Conservation (phyloP, 2,797 vertebrate species). For the Acrossocheilus wenchowensis region DNA sequence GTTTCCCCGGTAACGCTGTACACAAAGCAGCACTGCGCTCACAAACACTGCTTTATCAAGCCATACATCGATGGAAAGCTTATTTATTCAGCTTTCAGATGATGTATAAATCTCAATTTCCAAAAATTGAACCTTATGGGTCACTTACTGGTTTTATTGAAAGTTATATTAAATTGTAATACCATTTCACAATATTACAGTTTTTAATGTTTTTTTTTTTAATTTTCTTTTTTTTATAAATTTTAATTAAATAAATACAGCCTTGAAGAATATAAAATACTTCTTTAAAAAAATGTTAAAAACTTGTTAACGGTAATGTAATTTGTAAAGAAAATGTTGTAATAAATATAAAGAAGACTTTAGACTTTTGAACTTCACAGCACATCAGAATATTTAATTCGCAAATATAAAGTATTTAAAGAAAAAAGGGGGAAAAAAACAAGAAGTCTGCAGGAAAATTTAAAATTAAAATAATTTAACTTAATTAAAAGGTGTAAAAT, state of each 20-base stretch:
- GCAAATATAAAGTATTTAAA: neutral
- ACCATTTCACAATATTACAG: neutral
- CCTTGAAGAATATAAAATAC: neutral
- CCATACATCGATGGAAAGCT: no score
- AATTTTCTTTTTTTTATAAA: no score
- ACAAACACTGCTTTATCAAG: no score
- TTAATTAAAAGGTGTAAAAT: neutral
- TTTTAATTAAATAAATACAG: neutral
- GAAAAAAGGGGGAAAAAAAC: neutral
- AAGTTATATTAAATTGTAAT: neutral
- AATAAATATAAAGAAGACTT: neutral
- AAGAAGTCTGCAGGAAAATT: no score
- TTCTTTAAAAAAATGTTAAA: no score
- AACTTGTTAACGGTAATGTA: neutral
- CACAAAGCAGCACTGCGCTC: no score
- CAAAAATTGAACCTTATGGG: no score
- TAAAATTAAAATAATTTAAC: no score
- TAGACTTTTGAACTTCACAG: neutral
- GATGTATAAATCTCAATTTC: no score
- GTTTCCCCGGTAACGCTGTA: no score
- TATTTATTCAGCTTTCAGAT: no score
- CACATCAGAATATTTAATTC: neutral
- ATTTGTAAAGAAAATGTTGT: neutral
- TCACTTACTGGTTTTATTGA: no score
- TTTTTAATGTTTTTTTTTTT: neutral